Evolutionary conservation across 2,113 vertebrate genomes (phyloP).

Genomic region (Sprattus sprattus): DNA sequence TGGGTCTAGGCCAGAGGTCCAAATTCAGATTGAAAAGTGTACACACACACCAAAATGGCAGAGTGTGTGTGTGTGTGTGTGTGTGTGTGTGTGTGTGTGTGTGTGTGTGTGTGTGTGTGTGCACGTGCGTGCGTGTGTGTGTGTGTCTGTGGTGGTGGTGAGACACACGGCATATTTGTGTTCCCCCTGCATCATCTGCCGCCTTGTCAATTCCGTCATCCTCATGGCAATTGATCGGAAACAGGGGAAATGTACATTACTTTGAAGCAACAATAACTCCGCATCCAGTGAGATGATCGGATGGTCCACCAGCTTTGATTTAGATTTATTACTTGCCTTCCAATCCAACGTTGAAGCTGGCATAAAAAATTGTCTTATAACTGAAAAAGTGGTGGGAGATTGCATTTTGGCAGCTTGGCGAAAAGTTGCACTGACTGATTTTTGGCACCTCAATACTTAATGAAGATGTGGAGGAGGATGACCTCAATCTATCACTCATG

Average conservation of each 20-base stretch:
- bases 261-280: background rate
- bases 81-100: slow-evolving; percentile 16
- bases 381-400: slow-evolving; percentile 33
- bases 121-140: background rate
- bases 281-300: background rate
- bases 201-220: background rate
- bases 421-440: slow-evolving; percentile 11
- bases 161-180: slow-evolving; percentile 46
- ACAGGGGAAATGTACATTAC: background rate
- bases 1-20: background rate
- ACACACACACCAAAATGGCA: background rate
- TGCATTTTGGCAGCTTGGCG: slow-evolving; percentile 45
- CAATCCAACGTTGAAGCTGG: background rate
- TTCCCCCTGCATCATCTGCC: background rate
- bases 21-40: slow-evolving; percentile 6
- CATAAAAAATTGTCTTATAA: background rate
- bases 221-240: background rate
- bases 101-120: background rate
- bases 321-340: slow-evolving; percentile 5
- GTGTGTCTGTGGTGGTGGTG: slow-evolving; percentile 43
- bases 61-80: slow-evolving; percentile 27
- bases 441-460: slow-evolving; percentile 45
- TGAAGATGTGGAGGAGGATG: slow-evolving; percentile 57
- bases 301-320: background rate
- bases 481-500: slow-evolving; percentile 67